These are phyloP conservation scores for Plectrocnemia conspersa DNA, from an alignment of 1,140 invertebrate genomes.

Conservation along the genomic window DNA sequence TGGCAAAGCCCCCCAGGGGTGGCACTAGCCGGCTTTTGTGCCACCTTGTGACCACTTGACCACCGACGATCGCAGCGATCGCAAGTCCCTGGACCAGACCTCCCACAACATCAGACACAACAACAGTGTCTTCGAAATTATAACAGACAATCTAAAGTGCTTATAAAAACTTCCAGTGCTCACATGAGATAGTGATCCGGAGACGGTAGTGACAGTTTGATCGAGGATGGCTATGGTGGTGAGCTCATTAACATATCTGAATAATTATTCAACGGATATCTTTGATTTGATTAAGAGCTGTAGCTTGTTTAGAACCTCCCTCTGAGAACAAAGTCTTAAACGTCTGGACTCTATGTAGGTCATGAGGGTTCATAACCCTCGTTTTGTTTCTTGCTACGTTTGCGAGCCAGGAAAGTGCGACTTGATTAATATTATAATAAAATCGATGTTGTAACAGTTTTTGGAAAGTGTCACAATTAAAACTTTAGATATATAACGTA, in stretches of 20 bases:
- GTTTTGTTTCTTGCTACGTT: constrained; percentile 3
- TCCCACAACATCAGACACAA: background rate
- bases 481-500: background rate
- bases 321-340: background rate
- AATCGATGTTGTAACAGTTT: background rate
- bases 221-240: background rate
- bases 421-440: background rate
- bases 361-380: constrained; percentile 22
- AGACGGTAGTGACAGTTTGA: background rate
- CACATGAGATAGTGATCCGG: background rate
- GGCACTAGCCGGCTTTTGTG: constrained; percentile 2
- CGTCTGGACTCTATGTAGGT: constrained; percentile 16
- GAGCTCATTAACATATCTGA: background rate
- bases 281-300: background rate
- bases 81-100: background rate
- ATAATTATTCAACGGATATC: background rate
- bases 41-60: background rate
- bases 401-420: background rate
- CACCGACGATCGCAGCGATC: background rate
- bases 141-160: no score
- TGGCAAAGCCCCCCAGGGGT: constrained; percentile 6
- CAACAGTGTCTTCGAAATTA: no score
- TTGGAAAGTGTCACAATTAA: background rate
- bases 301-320: background rate
- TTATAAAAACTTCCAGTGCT: no score